These are phyloP conservation scores for Aplodontia rufa DNA, from an alignment of 2,113 vertebrate genomes.

Conservation along the genomic window DNA sequence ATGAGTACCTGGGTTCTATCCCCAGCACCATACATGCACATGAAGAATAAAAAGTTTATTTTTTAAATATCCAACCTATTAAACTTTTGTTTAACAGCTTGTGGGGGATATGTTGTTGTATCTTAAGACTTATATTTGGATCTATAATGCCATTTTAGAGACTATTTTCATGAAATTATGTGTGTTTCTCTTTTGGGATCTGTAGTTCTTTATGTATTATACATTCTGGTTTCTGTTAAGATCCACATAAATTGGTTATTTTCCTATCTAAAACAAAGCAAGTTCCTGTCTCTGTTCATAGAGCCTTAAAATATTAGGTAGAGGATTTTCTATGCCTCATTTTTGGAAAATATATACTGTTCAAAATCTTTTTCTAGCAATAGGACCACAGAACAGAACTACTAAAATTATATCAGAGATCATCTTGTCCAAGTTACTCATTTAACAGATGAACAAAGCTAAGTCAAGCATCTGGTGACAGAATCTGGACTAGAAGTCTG, in stretches of 20 bases:
- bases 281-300: neutral
- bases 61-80: neutral
- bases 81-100: neutral
- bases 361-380: neutral
- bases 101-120: neutral
- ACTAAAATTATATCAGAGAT: neutral
- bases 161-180: conserved; percentile 1
- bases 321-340: neutral
- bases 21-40: too few relatives aligned
- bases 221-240: neutral
- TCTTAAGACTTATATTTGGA: neutral
- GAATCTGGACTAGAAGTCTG: neutral
- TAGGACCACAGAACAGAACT: neutral
- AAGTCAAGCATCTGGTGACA: neutral
- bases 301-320: neutral
- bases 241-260: neutral
- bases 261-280: neutral
- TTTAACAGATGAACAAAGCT: neutral
- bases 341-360: neutral
- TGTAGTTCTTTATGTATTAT: conserved; percentile 13
- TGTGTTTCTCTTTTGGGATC: neutral
- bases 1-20: too few relatives aligned
- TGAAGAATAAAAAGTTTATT: neutral
- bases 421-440: neutral
- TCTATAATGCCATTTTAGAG: neutral